These are phyloP conservation scores for Toxotes jaculatrix DNA, from an alignment of 2,113 vertebrate species.

Conservation along the genomic window DNA sequence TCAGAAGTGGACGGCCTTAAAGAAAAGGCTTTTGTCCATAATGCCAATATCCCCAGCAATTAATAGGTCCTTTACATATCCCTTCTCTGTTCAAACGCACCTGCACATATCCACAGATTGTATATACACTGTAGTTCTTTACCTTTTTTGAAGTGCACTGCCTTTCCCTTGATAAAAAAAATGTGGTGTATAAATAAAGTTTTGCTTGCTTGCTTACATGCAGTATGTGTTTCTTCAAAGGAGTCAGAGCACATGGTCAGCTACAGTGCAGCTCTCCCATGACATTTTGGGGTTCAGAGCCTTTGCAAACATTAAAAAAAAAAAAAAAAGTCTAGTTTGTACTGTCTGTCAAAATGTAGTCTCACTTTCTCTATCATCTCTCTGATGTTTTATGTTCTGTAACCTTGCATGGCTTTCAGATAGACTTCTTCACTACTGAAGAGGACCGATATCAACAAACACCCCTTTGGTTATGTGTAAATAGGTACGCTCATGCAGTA, in stretches of 20 bases:
- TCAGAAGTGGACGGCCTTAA: background rate
- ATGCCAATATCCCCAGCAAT: background rate
- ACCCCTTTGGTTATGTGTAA: background rate
- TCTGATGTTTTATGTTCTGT: conserved; percentile 14
- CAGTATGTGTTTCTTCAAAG: conserved; percentile 39
- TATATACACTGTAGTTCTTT: background rate
- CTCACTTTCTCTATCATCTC: conserved; percentile 5
- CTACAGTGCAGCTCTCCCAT: conserved; percentile 21
- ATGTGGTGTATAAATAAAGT: conserved; percentile 3
- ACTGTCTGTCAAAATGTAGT: conserved; percentile 22
- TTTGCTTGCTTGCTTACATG: conserved; percentile 24
- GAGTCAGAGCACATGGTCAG: conserved; percentile 31
- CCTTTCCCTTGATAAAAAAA: conserved; percentile 9
- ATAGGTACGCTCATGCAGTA: conserved; percentile 36
- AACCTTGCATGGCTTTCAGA: background rate
- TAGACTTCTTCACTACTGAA: background rate
- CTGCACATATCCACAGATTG: background rate
- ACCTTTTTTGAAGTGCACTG: background rate
- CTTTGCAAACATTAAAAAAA: conserved; percentile 9
- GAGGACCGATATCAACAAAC: conserved; percentile 27
- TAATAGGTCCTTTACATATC: background rate
- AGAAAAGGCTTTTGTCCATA: background rate
- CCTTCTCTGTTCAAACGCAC: background rate
- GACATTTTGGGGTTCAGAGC: conserved; percentile 27
- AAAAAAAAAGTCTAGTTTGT: background rate